Conservation (phyloP, 2,113 vertebrate genomes). For the Sarotherodon lohbergeri region DNA sequence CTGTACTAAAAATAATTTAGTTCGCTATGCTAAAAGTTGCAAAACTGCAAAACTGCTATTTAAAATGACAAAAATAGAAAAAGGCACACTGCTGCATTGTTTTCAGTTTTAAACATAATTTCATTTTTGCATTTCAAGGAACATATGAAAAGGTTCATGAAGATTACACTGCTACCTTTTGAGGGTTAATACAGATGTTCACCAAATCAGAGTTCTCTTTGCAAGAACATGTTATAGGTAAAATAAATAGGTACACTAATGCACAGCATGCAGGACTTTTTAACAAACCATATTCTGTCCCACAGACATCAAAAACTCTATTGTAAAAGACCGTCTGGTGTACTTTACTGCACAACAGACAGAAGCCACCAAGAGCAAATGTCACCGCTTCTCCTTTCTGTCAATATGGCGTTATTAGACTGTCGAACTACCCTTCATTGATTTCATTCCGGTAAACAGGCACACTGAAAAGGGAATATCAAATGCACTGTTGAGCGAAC, state of each 20-base stretch:
- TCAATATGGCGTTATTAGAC: not conserved
- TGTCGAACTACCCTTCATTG: not conserved
- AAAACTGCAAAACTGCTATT: not conserved
- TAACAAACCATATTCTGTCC: not conserved
- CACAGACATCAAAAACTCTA: not conserved
- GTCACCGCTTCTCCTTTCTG: not conserved
- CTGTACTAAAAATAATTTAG: not conserved
- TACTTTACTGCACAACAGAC: not conserved
- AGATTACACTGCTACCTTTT: not conserved
- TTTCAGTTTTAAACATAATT: not conserved
- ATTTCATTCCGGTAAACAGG: not conserved
- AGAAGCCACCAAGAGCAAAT: not conserved
- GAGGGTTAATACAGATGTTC: not conserved
- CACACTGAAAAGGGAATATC: not conserved
- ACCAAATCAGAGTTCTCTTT: not conserved
- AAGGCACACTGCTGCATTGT: not conserved
- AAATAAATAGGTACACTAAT: not conserved
- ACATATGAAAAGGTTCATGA: not conserved
- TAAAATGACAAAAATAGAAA: not conserved
- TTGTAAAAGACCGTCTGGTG: not conserved
- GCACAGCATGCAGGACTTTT: not conserved
- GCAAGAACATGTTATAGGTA: not conserved
- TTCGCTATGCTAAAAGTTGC: not conserved
- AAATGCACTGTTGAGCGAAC: not conserved
- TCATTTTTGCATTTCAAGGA: not conserved